These are phyloP conservation scores for Aleiodes sp. DNA, from an alignment of 1,140 invertebrate genomes.

Conservation along the genomic window DNA sequence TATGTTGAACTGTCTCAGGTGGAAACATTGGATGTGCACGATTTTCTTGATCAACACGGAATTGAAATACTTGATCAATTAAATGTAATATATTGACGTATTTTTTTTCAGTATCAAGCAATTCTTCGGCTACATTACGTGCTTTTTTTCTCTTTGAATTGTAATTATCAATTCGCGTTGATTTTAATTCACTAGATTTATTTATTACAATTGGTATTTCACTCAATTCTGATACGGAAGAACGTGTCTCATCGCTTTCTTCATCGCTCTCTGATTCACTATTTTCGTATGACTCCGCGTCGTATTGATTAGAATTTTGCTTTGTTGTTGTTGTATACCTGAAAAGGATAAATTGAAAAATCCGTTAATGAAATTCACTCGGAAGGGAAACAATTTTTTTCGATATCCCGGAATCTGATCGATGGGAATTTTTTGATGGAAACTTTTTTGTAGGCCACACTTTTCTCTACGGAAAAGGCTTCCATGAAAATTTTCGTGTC, in stretches of 20 bases:
- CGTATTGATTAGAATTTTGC: slow-evolving; percentile 48
- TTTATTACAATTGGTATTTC: slow-evolving; percentile 41
- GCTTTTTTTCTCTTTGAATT: slow-evolving; percentile 61
- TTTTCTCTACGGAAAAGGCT: too few relatives aligned
- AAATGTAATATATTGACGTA: slow-evolving; percentile 77
- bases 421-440: too few relatives aligned
- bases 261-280: slow-evolving; percentile 65
- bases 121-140: slow-evolving; percentile 73
- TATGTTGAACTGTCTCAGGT: slow-evolving; percentile 57
- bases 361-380: too few relatives aligned
- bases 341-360: slow-evolving; percentile 21
- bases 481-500: too few relatives aligned
- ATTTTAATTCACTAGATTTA: slow-evolving; percentile 38
- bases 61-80: slow-evolving; percentile 75
- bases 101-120: slow-evolving; percentile 75
- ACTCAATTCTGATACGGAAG: slow-evolving; percentile 53
- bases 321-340: slow-evolving; percentile 56
- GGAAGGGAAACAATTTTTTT: too few relatives aligned
- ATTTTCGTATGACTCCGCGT: slow-evolving; percentile 51
- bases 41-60: slow-evolving; percentile 64
- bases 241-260: slow-evolving; percentile 58
- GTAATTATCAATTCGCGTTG: slow-evolving; percentile 34
- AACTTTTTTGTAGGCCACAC: too few relatives aligned
- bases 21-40: slow-evolving; percentile 65
- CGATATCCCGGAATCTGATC: too few relatives aligned